Conservation (phyloP, 2,113 vertebrate species). For the Lonchura striata region DNA sequence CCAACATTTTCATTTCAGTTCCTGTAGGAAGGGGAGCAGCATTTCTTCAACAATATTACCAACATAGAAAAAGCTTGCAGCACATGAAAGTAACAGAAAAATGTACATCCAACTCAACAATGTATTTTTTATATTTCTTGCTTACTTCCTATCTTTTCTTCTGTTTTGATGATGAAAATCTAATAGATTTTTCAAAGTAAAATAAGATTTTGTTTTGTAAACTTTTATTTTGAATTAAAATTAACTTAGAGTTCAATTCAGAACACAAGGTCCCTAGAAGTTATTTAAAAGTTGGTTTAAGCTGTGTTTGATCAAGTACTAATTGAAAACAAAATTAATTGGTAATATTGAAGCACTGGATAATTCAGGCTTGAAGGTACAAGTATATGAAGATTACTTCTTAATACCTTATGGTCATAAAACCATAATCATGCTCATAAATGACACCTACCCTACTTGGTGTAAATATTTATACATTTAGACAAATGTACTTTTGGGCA, state of each 20-base stretch:
- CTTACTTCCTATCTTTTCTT: not conserved
- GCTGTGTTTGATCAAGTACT: not conserved
- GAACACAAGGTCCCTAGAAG: not conserved
- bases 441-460: not conserved
- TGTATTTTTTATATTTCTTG: not conserved
- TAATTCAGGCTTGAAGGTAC: not conserved
- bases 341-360: not conserved
- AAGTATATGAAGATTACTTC: not conserved
- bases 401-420: not conserved
- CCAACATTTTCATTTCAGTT: not conserved
- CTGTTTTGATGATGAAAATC: not conserved
- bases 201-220: not conserved
- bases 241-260: not conserved
- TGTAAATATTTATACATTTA: not conserved
- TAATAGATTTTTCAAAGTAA: not conserved
- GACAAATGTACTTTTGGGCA: not conserved
- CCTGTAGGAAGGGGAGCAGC: not conserved
- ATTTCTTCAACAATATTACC: not conserved
- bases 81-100: not conserved
- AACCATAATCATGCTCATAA: not conserved
- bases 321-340: not conserved
- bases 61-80: accelerated
- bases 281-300: not conserved
- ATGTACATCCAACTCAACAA: not conserved
- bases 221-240: not conserved